Evolutionary conservation across 2,113 vertebrate species (phyloP), one percentile per base, ranked within the genome.

Genomic region (Rutilus rutilus): DNA sequence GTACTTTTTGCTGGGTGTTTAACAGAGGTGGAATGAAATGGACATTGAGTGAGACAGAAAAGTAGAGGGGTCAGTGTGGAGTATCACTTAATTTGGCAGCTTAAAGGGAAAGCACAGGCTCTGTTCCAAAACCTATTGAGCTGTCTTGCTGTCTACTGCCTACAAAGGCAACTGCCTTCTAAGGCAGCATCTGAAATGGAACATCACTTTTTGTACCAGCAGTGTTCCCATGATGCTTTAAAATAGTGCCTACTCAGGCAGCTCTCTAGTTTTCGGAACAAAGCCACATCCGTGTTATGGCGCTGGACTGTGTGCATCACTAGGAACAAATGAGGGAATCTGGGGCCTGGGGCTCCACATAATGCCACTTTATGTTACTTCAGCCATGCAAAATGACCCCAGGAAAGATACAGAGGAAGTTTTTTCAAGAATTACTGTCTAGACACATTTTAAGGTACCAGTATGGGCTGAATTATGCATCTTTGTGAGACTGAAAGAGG

Each of bases 311-410:
- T 60, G 21, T 60, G 78, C 21, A 33, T 60, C 76, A 78, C 30
- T 39, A 78, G 30, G 12, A 59, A 71, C 19, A 27, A 71, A 52
- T 33, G 6, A 47, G 27, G 10, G 3, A 54, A 57, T 17, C 27
- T 33, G 59, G 19, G 25, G 59, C 71, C 71, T n/a, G 19, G 71
- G 8, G 36, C 73, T 65, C 42, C 7, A 9, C 30, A 36, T 75
- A 78, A 39, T 85, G 83, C 15, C 83, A 77, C 25, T 85, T 76
- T 64, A 45, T 27, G 57, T 85, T 77, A 50, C 42, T 75, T 79
- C 33, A 65, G 60, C 42, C 42, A 17, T 76, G 60, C 36, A 65
- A 67, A 64, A 85, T 85, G 59, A 76, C 82, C 82, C 7, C 82
- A 42, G 42, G 73, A 85, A 36, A 65, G 45, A 77, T 60, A 78